Evolutionary conservation across 2,113 vertebrate species (phyloP).

Genomic region (Brachyhypopomus gauderio): DNA sequence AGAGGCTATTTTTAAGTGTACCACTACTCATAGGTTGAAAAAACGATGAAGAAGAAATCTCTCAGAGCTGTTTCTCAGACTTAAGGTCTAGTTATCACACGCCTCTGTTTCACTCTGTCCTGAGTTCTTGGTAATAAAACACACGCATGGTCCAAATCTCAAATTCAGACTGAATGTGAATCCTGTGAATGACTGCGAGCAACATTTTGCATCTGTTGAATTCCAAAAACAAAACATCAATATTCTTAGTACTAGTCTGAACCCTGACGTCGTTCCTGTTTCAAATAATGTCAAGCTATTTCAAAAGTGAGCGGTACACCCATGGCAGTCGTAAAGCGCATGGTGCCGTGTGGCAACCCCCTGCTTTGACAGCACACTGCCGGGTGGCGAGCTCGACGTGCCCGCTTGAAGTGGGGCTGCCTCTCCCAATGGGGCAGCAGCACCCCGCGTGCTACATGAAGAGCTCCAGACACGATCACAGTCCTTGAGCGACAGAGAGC

Average conservation of each 20-base stretch:
- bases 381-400: slow-evolving; percentile 1
- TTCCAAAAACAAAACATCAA: background rate
- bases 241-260: background rate
- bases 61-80: background rate
- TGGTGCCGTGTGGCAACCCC: slow-evolving; percentile 10
- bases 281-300: slow-evolving; percentile 4
- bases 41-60: background rate
- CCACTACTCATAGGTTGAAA: background rate
- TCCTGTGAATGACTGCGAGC: no score
- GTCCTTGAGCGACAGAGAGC: background rate
- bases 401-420: slow-evolving; percentile 27
- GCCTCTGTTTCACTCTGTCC: no score
- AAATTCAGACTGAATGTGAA: no score
- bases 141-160: no score
- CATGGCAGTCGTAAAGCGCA: background rate
- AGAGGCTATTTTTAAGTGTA: slow-evolving; percentile 28
- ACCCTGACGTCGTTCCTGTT: background rate
- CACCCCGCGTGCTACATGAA: background rate
- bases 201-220: background rate
- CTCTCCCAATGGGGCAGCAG: slow-evolving; percentile 19
- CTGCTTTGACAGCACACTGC: background rate
- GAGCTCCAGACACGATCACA: slow-evolving; percentile 6
- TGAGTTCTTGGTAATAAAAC: no score
- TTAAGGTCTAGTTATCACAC: background rate
- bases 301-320: slow-evolving; percentile 23